Conservation (phyloP, 2,797 vertebrate genomes). For the Pipistrellus pipistrellus region DNA sequence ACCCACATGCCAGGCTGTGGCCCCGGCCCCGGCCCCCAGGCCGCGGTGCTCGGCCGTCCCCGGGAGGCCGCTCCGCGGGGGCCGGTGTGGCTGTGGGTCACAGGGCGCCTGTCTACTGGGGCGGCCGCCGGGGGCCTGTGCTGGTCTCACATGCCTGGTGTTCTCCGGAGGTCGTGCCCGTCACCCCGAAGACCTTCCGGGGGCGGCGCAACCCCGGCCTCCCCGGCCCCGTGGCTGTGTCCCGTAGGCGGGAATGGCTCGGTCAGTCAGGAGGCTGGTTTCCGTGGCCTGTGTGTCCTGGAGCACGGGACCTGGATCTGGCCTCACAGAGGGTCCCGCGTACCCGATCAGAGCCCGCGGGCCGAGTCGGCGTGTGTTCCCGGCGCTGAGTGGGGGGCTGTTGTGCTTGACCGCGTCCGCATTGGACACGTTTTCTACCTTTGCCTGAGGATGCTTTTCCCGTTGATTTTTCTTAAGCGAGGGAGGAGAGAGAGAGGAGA, state of each 20-base stretch:
- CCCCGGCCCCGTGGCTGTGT: accelerated
- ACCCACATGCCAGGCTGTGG: accelerated
- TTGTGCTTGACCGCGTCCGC: too few relatives aligned
- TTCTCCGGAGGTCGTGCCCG: background rate
- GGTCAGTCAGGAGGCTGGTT: accelerated
- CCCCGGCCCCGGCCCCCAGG: background rate
- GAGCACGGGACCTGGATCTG: background rate
- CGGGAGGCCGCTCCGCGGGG: too few relatives aligned
- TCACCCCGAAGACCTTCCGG: accelerated
- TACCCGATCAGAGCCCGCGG: accelerated
- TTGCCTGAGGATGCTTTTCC: too few relatives aligned
- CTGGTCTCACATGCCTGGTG: accelerated
- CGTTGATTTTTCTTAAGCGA: too few relatives aligned
- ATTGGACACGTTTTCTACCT: too few relatives aligned
- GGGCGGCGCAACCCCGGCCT: accelerated
- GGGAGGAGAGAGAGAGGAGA: too few relatives aligned
- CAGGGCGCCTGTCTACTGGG: background rate
- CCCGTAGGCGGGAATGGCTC: accelerated
- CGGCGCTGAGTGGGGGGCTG: too few relatives aligned
- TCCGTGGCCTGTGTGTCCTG: background rate
- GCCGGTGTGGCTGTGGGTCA: background rate
- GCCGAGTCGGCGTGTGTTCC: too few relatives aligned
- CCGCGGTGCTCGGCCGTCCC: too few relatives aligned
- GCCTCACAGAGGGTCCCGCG: background rate
- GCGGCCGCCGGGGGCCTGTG: accelerated